Conservation (phyloP, 2,113 vertebrate species). For the Haplochromis vanheusdeni region DNA sequence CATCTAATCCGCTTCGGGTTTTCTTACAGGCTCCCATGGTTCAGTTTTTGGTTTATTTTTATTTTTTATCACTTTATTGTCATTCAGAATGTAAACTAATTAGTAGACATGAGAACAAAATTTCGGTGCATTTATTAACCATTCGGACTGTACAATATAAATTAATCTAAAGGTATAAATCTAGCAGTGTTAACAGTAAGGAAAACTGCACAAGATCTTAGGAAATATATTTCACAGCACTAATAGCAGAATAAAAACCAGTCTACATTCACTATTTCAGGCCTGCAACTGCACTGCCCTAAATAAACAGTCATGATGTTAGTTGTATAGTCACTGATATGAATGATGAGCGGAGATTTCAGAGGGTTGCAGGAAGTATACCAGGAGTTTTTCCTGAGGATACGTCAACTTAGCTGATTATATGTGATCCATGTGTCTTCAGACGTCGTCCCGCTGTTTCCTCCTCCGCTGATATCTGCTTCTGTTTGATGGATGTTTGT, state of each 20-base stretch:
- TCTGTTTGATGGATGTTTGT: background rate
- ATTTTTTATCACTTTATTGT: background rate
- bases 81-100: background rate
- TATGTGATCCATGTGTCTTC: background rate
- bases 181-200: background rate
- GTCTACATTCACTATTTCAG: background rate
- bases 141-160: background rate
- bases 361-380: background rate
- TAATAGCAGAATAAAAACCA: background rate
- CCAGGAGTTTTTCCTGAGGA: background rate
- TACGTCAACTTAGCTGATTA: background rate
- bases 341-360: background rate
- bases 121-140: background rate
- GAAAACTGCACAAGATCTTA: background rate
- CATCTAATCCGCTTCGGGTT: background rate
- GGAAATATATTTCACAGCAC: background rate
- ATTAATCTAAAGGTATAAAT: background rate
- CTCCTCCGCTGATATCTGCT: background rate
- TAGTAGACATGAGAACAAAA: background rate
- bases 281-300: background rate
- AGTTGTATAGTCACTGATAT: background rate
- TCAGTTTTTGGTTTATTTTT: background rate
- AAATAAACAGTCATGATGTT: background rate
- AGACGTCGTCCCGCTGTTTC: background rate
- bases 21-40: background rate